A percentile compares a stretch with the other conserved stretches of the same genome.
phyloP scores from a whole-genome alignment of 2,888 invertebrate species.

The Aelia acuminata region DNA sequence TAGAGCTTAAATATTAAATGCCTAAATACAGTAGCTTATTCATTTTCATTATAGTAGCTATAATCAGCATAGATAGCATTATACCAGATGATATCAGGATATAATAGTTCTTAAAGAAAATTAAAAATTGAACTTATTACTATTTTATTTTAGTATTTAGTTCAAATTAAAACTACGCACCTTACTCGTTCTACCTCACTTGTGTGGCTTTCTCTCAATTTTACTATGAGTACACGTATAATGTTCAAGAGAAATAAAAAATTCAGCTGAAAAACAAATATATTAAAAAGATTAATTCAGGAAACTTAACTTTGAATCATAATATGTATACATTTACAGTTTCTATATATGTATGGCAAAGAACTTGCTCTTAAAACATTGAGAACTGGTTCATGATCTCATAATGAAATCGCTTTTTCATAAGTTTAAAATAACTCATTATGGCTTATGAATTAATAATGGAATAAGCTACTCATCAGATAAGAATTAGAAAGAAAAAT shows the following conservation, averaged over 20 bases:
- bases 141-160: too few species aligned
- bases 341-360: not conserved
- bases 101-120: too few species aligned
- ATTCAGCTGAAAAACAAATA: constrained; percentile 76
- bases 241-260: constrained; percentile 84
- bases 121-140: too few species aligned
- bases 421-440: not conserved
- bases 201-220: constrained; percentile 80
- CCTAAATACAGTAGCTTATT: too few species aligned
- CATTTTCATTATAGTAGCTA: too few species aligned
- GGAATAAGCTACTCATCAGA: not conserved
- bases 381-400: not conserved
- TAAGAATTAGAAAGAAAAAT: too few species aligned
- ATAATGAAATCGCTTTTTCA: not conserved
- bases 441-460: not conserved
- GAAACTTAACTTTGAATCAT: not conserved
- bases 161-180: constrained; percentile 74
- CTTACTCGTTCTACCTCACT: constrained; percentile 82
- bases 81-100: too few species aligned
- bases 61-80: too few species aligned
- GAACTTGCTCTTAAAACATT: not conserved
- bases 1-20: too few species aligned
- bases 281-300: not conserved
- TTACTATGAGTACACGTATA: constrained; percentile 82
- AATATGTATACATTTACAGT: not conserved